Conservation (phyloP, 2,113 vertebrate species). For the Colistium nudipinnis region DNA sequence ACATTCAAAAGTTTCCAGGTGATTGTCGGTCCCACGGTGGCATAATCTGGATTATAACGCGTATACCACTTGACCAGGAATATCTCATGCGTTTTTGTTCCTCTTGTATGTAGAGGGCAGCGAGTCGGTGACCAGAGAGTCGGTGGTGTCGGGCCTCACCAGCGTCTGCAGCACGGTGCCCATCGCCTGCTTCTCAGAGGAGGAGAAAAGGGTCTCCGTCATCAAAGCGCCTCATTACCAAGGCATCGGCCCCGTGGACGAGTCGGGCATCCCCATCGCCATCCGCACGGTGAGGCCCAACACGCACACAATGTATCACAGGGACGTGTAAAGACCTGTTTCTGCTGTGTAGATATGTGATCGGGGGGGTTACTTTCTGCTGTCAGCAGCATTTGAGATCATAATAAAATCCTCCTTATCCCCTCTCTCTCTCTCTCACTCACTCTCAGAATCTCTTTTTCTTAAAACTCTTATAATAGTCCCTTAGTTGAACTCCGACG, state of each 20-base stretch:
- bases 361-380: constrained; percentile 59
- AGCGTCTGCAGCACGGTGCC: constrained; percentile 86
- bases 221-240: constrained; percentile 96
- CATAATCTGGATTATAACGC: too few species aligned
- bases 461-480: too few species aligned
- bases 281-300: constrained; percentile 90
- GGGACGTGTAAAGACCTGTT: constrained; percentile 27
- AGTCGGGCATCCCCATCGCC: constrained; percentile 95
- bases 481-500: constrained; percentile 28
- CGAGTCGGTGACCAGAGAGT: constrained; percentile 83
- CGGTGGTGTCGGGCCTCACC: constrained; percentile 80
- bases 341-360: constrained; percentile 51
- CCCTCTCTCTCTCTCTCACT: constrained; percentile 8
- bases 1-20: too few species aligned
- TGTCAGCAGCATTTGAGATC: constrained; percentile 63
- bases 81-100: too few species aligned
- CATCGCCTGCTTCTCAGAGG: constrained; percentile 91
- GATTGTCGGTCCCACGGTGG: too few species aligned
- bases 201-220: constrained; percentile 93
- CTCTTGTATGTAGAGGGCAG: constrained; percentile 67
- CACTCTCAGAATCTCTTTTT: constrained; percentile 9
- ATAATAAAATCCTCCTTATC: constrained; percentile 41
- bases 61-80: too few species aligned
- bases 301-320: background rate
- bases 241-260: constrained; percentile 94